Evolutionary conservation across 23 tunicate species (phyloP).

Genomic region (Clavelina lepadiformis): DNA sequence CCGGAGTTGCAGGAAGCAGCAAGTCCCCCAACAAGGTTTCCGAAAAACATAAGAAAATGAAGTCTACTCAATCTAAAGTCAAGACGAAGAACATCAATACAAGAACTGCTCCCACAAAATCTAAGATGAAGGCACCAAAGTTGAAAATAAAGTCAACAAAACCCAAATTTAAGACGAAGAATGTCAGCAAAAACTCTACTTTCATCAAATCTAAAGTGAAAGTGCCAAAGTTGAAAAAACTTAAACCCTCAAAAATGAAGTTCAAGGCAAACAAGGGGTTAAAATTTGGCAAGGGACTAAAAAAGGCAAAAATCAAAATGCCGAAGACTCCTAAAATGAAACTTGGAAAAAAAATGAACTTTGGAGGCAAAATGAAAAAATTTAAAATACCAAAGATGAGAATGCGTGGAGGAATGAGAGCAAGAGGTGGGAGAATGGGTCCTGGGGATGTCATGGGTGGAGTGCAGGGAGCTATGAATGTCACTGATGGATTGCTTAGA

Average conservation of each 20-base stretch:
- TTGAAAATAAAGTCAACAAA: not conserved
- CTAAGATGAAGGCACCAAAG: no score
- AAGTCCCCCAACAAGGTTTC: no score
- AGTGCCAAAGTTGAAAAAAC: conserved; percentile 12
- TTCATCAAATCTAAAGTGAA: not conserved
- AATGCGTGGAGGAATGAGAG: conserved; percentile 1
- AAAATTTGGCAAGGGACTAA: conserved; percentile 15
- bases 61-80: no score
- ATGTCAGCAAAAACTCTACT: not conserved
- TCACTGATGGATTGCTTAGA: conserved; percentile 63
- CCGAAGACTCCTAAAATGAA: conserved; percentile 13
- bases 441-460: conserved; percentile 44
- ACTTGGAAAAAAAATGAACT: conserved; percentile 13
- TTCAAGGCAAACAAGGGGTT: not conserved
- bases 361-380: conserved; percentile 21
- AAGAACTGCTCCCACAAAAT: no score
- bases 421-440: conserved; percentile 26
- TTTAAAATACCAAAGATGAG: conserved; percentile 26
- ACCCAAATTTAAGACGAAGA: not conserved
- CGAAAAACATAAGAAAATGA: no score
- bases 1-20: no score
- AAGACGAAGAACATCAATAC: no score
- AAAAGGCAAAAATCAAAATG: conserved; percentile 18
- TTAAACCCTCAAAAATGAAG: conserved; percentile 8
- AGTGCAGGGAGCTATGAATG: conserved; percentile 50